Conservation (phyloP, 2,888 invertebrate species). For the Camponotus fellah region DNA sequence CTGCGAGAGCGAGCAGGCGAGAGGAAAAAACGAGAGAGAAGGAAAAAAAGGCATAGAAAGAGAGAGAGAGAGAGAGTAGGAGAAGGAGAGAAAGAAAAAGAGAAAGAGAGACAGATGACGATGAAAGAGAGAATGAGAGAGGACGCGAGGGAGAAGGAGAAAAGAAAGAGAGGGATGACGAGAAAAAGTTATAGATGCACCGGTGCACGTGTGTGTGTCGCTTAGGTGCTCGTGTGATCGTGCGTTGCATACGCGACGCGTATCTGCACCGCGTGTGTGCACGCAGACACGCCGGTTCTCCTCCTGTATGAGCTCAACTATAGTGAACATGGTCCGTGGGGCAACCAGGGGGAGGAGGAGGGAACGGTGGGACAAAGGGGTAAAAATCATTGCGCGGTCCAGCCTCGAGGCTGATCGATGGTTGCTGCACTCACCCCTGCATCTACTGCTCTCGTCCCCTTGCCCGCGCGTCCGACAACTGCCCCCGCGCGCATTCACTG, state of each 20-base stretch:
- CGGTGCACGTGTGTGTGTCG: constrained; percentile 61
- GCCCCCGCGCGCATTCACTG: constrained; percentile 81
- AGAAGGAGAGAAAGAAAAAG: constrained; percentile 34
- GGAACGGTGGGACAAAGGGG: constrained; percentile 84
- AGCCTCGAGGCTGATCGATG: constrained; percentile 86
- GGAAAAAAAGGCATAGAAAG: constrained; percentile 12
- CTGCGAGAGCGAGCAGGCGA: constrained; percentile 65
- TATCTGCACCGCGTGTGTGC: constrained; percentile 68
- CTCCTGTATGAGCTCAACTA: constrained; percentile 72
- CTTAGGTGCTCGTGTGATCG: constrained; percentile 64
- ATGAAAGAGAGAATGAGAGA: constrained; percentile 60
- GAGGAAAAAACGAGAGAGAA: constrained; percentile 51
- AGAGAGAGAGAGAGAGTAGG: constrained; percentile 56
- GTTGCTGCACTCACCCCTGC: constrained; percentile 82
- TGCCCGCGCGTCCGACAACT: constrained; percentile 64
- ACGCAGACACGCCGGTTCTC: constrained; percentile 63
- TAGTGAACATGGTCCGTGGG: constrained; percentile 81
- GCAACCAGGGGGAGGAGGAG: constrained; percentile 75
- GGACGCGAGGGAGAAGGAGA: constrained; percentile 57
- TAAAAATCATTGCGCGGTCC: constrained; percentile 86
- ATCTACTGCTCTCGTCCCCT: constrained; percentile 73
- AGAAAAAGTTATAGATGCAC: constrained; percentile 76
- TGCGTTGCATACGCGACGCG: constrained; percentile 69
- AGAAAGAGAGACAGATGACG: constrained; percentile 48
- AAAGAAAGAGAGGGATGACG: constrained; percentile 62